These are phyloP conservation scores for Nothoprocta perdicaria DNA, from an alignment of 2,113 vertebrate genomes.

Conservation along the genomic window DNA sequence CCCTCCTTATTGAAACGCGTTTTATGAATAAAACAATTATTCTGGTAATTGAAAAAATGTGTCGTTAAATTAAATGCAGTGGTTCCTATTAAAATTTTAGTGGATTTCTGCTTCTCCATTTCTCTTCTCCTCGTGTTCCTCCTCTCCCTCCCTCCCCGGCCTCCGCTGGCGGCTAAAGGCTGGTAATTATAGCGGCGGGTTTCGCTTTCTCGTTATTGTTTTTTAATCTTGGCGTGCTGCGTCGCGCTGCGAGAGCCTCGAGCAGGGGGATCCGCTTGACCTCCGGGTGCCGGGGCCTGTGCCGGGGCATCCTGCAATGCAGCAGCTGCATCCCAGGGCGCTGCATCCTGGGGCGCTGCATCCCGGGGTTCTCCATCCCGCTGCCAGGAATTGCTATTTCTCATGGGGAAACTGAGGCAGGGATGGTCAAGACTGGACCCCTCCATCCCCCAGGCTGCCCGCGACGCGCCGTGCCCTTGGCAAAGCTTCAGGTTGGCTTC, in stretches of 20 bases:
- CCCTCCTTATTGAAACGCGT: constrained; percentile 84
- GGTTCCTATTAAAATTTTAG: constrained; percentile 89
- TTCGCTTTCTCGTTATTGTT: constrained; percentile 85
- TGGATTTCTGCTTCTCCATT: constrained; percentile 74
- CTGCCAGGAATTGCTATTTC: no score
- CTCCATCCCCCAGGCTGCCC: neutral
- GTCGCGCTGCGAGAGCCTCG: constrained; percentile 70
- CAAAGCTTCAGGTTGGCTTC: constrained; percentile 42
- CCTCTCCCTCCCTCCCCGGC: constrained; percentile 1
- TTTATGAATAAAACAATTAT: constrained; percentile 90
- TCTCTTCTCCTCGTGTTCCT: neutral
- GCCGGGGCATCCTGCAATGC: neutral
- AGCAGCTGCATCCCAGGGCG: accelerated
- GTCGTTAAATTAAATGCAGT: constrained; percentile 89
- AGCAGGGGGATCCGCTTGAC: constrained; percentile 73
- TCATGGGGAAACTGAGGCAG: no score
- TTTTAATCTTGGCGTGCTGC: constrained; percentile 84
- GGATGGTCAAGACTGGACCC: neutral
- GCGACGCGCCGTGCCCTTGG: neutral
- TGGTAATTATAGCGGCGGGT: constrained; percentile 83
- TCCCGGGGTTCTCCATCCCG: no score
- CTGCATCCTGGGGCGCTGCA: no score
- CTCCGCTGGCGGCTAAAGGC: constrained; percentile 80
- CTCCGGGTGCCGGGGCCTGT: neutral
- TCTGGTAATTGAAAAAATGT: constrained; percentile 90